Evolutionary conservation across 1,140 invertebrate genomes (phyloP).

Genomic region (Potamilus streckersoni): DNA sequence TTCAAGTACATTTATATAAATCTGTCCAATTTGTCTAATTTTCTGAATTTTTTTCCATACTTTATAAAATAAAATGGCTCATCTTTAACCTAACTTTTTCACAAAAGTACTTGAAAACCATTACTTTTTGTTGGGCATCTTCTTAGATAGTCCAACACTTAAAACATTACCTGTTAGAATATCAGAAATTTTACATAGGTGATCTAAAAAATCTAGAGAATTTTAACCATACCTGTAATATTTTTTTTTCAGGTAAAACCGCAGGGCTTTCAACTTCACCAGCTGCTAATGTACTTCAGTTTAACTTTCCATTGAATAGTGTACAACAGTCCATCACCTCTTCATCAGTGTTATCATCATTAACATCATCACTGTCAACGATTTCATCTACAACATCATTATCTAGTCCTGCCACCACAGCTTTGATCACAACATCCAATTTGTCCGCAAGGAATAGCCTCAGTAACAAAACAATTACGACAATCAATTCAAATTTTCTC

Average conservation of each 20-base stretch:
- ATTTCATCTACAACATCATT: slow-evolving; percentile 10
- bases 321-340: slow-evolving; percentile 24
- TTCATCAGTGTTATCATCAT: slow-evolving; percentile 24
- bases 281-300: slow-evolving; percentile 63
- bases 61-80: too few species aligned
- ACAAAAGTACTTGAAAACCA: background rate
- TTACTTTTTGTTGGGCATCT: background rate
- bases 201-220: background rate
- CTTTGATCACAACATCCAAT: too few species aligned
- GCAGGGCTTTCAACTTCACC: slow-evolving; percentile 64
- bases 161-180: background rate
- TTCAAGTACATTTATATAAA: too few species aligned
- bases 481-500: too few species aligned
- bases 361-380: slow-evolving; percentile 18
- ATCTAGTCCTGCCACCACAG: too few species aligned
- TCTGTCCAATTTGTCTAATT: too few species aligned
- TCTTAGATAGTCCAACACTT: background rate
- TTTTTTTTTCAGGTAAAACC: slow-evolving; percentile 46
- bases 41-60: too few species aligned
- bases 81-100: too few species aligned
- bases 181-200: background rate
- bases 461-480: too few species aligned
- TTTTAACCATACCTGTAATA: background rate
- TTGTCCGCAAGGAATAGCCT: too few species aligned
- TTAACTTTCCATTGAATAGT: slow-evolving; percentile 60